Base-by-base conservation (phyloP, 2,888 invertebrate genomes). In the Habrosyne pyritoides region DNA sequence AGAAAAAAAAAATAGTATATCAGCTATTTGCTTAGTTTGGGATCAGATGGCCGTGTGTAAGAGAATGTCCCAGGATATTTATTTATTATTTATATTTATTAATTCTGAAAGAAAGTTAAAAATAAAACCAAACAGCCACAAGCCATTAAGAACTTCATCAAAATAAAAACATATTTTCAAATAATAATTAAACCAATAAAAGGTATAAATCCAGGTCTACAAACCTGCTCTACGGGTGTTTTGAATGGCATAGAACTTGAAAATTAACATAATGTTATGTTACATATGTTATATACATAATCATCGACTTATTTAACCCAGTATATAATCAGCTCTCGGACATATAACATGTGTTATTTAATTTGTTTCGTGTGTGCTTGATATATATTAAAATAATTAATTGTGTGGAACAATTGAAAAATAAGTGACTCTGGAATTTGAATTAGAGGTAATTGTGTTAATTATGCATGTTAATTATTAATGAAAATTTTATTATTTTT, bases 181-280 rank as follows among this genome's bases (percentile, higher is more conserved):
- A 14, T 14, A 3, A 36, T 18, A 7, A 42, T 8, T 8, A 18
- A 5, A 42, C 14, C 18, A 42, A 42, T 36, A 42, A 42, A 42
- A 42, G 42, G 14, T 18, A 33, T 18, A 14, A 12, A 8, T 65
- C 61, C 61, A 57, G 60, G 59, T 60, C 64, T 60, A 73, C 55
- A 66, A 86, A 86, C 84, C 81, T 71, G 83, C 71, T 69, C 58
- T 52, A 75, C 81, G 71, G 68, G 83, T 77, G 71, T 69, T 68
- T 66, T 63, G 65, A 78, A 79, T 85, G 86, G 82, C 88, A 87
- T 84, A 86, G 84, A 87, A 89, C 89, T 89, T 89, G 88, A 86
- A 86, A 84, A 87, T 89, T 89, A 68, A 82, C 90, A 88, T 88
- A 88, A 52, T 55, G 74, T 79, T 79, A 78, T 67, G 68, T 42